Conservation (phyloP, 2,113 vertebrate species). For the Myiozetetes cayanensis region DNA sequence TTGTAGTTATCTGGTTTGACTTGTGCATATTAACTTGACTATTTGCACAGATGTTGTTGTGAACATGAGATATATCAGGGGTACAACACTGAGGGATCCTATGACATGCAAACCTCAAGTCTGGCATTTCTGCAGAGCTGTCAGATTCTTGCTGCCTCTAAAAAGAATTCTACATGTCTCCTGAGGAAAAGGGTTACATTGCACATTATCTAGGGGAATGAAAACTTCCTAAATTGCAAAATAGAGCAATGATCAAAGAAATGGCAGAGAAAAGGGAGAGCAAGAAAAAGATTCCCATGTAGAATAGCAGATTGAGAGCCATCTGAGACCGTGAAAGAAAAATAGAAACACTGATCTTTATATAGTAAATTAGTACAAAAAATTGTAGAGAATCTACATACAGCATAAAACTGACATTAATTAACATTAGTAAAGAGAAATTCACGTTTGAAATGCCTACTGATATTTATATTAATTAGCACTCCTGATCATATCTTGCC, state of each 20-base stretch:
- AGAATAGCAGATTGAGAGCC: not conserved
- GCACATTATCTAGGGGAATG: not conserved
- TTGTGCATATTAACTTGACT: not conserved
- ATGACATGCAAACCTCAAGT: not conserved
- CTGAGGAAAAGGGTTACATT: not conserved
- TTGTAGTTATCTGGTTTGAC: not conserved
- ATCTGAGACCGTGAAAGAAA: not conserved
- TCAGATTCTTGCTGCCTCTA: not conserved
- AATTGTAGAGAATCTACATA: not conserved
- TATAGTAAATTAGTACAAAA: not conserved
- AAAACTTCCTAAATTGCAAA: slow-evolving; percentile 8
- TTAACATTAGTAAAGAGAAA: not conserved
- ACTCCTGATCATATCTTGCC: not conserved
- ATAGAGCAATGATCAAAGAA: slow-evolving; percentile 24
- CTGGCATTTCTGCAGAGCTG: not conserved
- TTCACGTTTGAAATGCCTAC: not conserved
- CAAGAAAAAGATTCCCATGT: not conserved
- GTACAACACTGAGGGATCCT: not conserved
- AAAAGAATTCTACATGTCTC: not conserved
- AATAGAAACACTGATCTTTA: not conserved
- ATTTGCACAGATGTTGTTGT: not conserved
- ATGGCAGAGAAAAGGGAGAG: not conserved
- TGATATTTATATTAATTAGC: not conserved
- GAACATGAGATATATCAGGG: not conserved
- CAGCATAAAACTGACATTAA: not conserved